A percentile compares a stretch with the other conserved stretches of the same genome.
phyloP scores from a whole-genome alignment of 2,888 invertebrate species.

The Yponomeuta plumbellus region DNA sequence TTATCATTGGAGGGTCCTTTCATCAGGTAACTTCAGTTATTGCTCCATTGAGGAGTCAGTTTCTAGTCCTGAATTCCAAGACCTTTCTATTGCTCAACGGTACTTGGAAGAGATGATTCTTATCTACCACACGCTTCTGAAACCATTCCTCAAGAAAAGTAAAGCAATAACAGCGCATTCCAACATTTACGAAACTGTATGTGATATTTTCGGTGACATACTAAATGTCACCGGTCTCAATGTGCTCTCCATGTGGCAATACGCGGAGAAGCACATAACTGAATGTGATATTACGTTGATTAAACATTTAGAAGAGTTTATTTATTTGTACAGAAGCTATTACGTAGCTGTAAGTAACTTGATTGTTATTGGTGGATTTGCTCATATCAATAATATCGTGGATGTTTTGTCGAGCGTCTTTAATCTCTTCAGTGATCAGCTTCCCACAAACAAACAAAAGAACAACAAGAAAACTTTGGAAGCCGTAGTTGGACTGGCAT shows the following conservation, averaged over 20 bases:
- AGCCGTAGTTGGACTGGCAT: conserved; percentile 75
- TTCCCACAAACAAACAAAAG: conserved; percentile 72
- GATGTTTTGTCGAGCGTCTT: conserved; percentile 76
- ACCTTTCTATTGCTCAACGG: conserved; percentile 80
- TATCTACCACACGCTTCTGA: conserved; percentile 78
- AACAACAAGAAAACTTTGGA: conserved; percentile 75
- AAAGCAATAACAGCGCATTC: conserved; percentile 72
- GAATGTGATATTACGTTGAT: conserved; percentile 82
- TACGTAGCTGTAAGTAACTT: conserved; percentile 83
- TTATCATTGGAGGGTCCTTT: conserved; percentile 68
- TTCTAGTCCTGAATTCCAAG: conserved; percentile 65
- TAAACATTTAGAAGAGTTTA: conserved; percentile 82
- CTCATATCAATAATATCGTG: conserved; percentile 78
- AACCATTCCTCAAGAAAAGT: conserved; percentile 80
- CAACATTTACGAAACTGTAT: conserved; percentile 79
- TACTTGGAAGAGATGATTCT: conserved; percentile 82
- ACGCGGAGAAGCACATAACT: conserved; percentile 79
- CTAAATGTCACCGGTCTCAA: conserved; percentile 81
- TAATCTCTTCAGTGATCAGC: conserved; percentile 74
- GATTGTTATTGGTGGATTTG: conserved; percentile 82
- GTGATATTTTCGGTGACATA: conserved; percentile 81
- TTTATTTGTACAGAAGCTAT: conserved; percentile 83
- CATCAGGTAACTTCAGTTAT: conserved; percentile 65
- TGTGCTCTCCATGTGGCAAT: conserved; percentile 82
- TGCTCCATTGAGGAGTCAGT: conserved; percentile 58